phyloP scores from a whole-genome alignment of 1,140 invertebrate species.

The Sycophaga agraensis region DNA sequence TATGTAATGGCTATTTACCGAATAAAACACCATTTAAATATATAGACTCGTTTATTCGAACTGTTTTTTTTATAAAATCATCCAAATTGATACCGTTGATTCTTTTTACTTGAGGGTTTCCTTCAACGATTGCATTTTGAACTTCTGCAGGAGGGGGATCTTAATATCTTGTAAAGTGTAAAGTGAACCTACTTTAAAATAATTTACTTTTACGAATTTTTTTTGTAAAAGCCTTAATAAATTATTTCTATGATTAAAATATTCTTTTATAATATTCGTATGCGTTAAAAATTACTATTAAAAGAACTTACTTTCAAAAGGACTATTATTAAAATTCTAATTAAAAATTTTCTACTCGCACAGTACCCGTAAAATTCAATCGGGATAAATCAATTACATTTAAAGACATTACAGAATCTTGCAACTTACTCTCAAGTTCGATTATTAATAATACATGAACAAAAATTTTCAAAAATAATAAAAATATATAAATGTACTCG shows the following conservation, averaged over 20 bases:
- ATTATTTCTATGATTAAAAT: neutral
- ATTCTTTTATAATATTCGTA: no score
- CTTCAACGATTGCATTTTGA: constrained; percentile 31
- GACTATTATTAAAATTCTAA: constrained; percentile 13
- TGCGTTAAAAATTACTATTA: neutral
- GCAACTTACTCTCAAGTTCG: no score
- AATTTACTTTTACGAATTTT: constrained; percentile 14
- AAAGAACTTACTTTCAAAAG: constrained; percentile 1
- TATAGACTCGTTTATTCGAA: constrained; percentile 33
- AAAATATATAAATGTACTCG: no score
- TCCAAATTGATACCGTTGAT: constrained; percentile 37
- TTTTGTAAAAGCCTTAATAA: constrained; percentile 23
- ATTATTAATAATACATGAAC: neutral
- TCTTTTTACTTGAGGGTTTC: constrained; percentile 28
- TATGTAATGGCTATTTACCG: constrained; percentile 22
- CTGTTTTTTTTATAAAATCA: constrained; percentile 33
- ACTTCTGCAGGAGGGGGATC: constrained; percentile 25
- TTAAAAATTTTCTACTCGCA: constrained; percentile 27
- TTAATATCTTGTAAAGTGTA: constrained; percentile 21
- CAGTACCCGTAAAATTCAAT: constrained; percentile 24
- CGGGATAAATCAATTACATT: constrained; percentile 19
- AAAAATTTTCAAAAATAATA: neutral
- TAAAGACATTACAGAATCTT: constrained; percentile 21
- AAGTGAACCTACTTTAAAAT: constrained; percentile 31
- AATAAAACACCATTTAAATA: constrained; percentile 37